Evolutionary conservation across 2,113 vertebrate species (phyloP), one percentile per base, ranked within the genome.

Genomic region (Sinocyclocheilus anophthalmus): DNA sequence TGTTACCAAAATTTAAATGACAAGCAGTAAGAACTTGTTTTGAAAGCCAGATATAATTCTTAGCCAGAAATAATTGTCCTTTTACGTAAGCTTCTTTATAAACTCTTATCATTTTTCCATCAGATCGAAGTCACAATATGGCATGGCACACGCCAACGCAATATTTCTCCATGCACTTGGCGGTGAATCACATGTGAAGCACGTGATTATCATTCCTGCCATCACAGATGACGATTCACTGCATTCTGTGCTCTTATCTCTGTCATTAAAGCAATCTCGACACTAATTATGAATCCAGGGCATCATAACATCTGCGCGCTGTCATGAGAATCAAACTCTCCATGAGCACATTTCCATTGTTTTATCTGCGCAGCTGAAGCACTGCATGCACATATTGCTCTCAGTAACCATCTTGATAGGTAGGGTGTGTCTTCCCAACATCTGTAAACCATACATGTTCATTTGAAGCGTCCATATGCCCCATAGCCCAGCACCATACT

Each of bases 381-480:
- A 18, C 26, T 55, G 18, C 57, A 50, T 83, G 70, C 37, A 11
- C 78, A 33, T 33, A 16, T 55, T 48, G 70, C 79, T 80, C 61
- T 85, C 80, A 81, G 55, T 33, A 76, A 22, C 39, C 18, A 83
- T 83, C 76, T 82, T 77, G 77, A 82, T 86, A 83, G 83, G 63
- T 57, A 72, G 83, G 83, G 88, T 83, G 75, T 85, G 87, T 82
- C 73, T 84, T 84, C 53, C 81, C 85, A 75, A 86, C 85, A 90
- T 90, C 90, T 88, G 87, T 81, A 90, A 88, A 83, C 85, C 83
- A 89, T 76, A 86, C 87, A 87, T 37, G 42, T 37, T 80, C 55
- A 79, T 86, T 78, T 87, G 24, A 65, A 79, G 73, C 57, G 30
- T 81, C 76, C 79, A 84, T 76, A 78, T 84, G 79, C 33, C 78